Evolutionary conservation across 2,797 vertebrate species (phyloP), one percentile per base, ranked within the genome.

Genomic region (Coregonus sp.): DNA sequence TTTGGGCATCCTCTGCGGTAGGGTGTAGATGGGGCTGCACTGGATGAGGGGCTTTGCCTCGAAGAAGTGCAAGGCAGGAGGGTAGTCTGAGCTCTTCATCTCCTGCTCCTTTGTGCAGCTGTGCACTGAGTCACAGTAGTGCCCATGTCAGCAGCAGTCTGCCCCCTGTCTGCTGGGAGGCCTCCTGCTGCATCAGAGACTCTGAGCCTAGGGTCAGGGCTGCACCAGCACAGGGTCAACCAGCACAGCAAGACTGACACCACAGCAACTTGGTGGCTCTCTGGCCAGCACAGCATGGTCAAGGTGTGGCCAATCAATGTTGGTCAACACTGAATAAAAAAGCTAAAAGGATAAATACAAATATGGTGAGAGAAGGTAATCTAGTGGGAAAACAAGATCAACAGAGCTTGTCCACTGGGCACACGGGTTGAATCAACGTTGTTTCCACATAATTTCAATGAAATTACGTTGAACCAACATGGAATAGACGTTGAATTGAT

Each of bases 51-150:
- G 9, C 72, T 93, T 95, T 7, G 96, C 97, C 79, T 76, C 90
- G 84, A 98, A 99, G 89, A 99, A 98, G 89, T 98, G 97, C 94
- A 97, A 89, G 80, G 95, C 93, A 0, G 97, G 97, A 20, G 94
- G 96, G 73, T 97, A 97, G 0, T 89, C 76, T 0, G 86, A 86
- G 29, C 77, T 52, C 0, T 0, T 73, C 5, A 94, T 63, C 82
- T 98, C 97, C 1, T 84, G 31, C 81, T 80, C 75, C 85, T 97
- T 98, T 79, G 5, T 88, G 73, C 0, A 99, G 91, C 5, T 82
- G 89, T 0, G 70, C n/a, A 7, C 94, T 94, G 56, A 96, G 92
- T 51, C 73, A 75, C 82, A 85, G 75, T 81, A 98, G 97, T 0
- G 85, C 80, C 0, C 75, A 35, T 0, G 67, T 92, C 79, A 97